Conservation (phyloP, 2,888 invertebrate genomes). For the Loripinus fragilis region DNA sequence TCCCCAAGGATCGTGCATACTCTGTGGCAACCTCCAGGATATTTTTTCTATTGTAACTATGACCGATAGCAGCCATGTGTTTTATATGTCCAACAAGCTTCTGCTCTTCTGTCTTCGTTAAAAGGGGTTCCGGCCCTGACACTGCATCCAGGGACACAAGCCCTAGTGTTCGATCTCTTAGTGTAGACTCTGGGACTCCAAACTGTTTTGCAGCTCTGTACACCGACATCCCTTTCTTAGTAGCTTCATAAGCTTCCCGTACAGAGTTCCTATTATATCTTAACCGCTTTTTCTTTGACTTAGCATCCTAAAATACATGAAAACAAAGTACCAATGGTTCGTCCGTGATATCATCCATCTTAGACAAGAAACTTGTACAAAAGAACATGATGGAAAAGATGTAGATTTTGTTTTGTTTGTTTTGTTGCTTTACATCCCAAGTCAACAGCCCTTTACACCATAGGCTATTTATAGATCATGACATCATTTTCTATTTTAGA, state of each 20-base stretch:
- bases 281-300: background rate
- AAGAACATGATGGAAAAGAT: no score
- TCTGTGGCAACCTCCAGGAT: background rate
- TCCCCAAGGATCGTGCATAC: background rate
- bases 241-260: background rate
- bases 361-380: no score
- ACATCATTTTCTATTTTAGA: no score
- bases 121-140: background rate
- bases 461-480: no score
- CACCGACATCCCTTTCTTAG: conserved; percentile 5
- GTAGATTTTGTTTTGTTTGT: no score
- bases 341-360: no score
- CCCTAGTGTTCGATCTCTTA: background rate
- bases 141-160: background rate
- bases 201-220: background rate
- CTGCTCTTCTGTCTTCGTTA: background rate
- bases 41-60: background rate
- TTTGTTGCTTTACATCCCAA: no score
- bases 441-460: no score
- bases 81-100: background rate
- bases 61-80: background rate
- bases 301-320: no score
- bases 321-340: no score
- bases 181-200: background rate
- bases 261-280: background rate